Evolutionary conservation across 1,140 invertebrate species (phyloP).

Genomic region (Aphaenogaster rudis): DNA sequence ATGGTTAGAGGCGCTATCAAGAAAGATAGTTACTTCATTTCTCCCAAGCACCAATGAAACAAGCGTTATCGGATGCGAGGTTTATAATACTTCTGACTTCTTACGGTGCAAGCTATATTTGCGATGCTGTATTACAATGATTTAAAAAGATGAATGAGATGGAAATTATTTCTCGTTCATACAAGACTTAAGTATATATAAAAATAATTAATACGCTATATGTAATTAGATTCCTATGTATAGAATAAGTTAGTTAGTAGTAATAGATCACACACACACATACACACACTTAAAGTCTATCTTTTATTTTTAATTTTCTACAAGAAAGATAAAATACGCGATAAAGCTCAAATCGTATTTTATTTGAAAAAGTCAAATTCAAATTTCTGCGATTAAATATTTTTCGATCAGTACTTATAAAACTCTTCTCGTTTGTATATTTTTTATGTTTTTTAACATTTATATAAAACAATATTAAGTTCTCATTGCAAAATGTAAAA

Average conservation of each 20-base stretch:
- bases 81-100: conserved; percentile 58
- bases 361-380: neutral
- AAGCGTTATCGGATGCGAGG: conserved; percentile 60
- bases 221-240: neutral
- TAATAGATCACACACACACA: neutral
- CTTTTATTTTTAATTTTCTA: neutral
- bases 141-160: neutral
- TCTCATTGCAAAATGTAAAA: conserved; percentile 17
- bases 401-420: conserved; percentile 19
- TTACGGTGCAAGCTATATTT: neutral
- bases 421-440: neutral
- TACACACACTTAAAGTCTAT: neutral
- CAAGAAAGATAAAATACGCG: neutral
- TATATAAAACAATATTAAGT: neutral
- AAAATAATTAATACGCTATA: neutral
- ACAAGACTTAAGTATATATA: neutral
- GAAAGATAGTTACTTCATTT: conserved; percentile 70
- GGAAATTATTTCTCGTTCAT: neutral
- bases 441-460: neutral
- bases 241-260: neutral
- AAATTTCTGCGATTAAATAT: conserved; percentile 14
- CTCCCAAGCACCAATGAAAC: conserved; percentile 64
- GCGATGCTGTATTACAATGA: neutral
- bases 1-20: conserved; percentile 54
- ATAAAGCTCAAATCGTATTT: neutral